Conservation (phyloP, 2,113 vertebrate species). For the Glareola pratincola region DNA sequence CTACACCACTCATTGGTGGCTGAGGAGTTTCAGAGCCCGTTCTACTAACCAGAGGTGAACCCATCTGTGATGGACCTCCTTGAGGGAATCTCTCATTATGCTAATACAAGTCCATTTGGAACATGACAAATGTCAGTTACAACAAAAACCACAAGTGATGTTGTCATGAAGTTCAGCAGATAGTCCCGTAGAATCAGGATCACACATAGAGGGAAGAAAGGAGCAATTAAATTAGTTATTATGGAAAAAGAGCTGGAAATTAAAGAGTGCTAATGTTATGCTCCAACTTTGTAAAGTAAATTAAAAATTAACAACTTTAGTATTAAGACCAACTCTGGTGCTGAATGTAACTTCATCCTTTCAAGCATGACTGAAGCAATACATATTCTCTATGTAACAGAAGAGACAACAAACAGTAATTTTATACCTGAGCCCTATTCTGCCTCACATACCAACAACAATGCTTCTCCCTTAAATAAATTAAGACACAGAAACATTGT, state of each 20-base stretch:
- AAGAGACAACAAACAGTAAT: background rate
- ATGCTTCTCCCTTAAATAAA: background rate
- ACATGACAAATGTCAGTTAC: constrained; percentile 69
- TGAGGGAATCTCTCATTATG: constrained; percentile 90
- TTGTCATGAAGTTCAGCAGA: constrained; percentile 82
- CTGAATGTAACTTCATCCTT: background rate
- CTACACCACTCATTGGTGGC: constrained; percentile 80
- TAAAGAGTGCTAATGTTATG: constrained; percentile 66
- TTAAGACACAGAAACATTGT: background rate
- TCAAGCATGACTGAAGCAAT: background rate
- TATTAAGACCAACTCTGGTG: background rate
- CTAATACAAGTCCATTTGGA: constrained; percentile 84
- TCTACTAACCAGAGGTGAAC: constrained; percentile 83
- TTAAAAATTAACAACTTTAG: background rate
- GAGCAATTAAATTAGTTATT: constrained; percentile 88
- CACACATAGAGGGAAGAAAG: constrained; percentile 87
- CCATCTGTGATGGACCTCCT: constrained; percentile 85
- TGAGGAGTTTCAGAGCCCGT: constrained; percentile 90
- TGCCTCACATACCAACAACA: background rate
- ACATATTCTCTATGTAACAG: background rate
- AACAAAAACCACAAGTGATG: constrained; percentile 79
- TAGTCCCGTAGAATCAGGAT: constrained; percentile 84
- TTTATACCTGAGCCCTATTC: background rate
- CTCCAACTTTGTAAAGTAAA: constrained; percentile 51
- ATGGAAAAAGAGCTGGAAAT: constrained; percentile 71